Conservation (phyloP, 2,888 invertebrate genomes). For the Rutpela maculata region DNA sequence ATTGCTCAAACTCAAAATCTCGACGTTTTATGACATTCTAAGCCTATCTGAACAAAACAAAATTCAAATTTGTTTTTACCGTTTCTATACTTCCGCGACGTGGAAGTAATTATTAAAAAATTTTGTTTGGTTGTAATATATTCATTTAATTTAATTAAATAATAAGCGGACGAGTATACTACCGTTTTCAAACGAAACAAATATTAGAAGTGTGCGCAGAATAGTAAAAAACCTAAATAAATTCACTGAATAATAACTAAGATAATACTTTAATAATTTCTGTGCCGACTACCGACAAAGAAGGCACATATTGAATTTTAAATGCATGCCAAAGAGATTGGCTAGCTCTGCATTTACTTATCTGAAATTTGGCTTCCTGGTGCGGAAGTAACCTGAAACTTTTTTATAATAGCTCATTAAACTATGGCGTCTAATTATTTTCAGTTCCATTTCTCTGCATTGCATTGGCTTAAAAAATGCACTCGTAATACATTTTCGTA, state of each 20-base stretch:
- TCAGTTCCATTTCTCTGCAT: no score
- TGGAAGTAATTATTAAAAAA: no score
- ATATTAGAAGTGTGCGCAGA: neutral
- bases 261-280: constrained; percentile 7
- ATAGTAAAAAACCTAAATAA: constrained; percentile 8
- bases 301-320: constrained; percentile 6
- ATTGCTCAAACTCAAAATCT: no score
- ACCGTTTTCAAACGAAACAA: neutral
- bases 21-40: no score
- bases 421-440: no score
- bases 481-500: no score
- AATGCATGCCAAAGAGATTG: neutral
- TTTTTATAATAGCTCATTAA: neutral
- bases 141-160: neutral
- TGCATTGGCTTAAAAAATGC: no score
- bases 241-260: neutral
- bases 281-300: constrained; percentile 20
- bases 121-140: neutral
- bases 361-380: neutral
- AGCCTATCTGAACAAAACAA: no score
- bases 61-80: no score
- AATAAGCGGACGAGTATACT: neutral
- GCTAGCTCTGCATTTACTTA: constrained; percentile 1
- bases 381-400: neutral
- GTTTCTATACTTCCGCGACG: no score